A percentile compares a stretch with the other conserved stretches of the same genome.
Conservation (phyloP, 1,140 invertebrate species). For the Micrasema minimum region DNA sequence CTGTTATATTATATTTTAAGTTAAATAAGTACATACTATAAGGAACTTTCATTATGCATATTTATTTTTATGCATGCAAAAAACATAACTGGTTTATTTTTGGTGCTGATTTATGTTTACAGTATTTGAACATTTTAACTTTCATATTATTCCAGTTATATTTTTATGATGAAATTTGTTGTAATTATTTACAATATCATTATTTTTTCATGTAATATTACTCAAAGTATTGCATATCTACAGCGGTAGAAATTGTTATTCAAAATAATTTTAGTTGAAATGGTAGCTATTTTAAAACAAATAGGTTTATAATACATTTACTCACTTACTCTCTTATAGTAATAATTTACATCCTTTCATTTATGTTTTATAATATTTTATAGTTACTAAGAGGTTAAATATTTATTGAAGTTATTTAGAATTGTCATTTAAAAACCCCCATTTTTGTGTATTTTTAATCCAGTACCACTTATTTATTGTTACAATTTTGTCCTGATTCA, state of each 20-base stretch:
- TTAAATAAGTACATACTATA: constrained; percentile 14
- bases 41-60: too few relatives aligned
- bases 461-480: too few relatives aligned
- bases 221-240: too few relatives aligned
- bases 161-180: background rate
- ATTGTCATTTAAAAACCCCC: too few relatives aligned
- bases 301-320: constrained; percentile 10
- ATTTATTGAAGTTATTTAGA: constrained; percentile 19
- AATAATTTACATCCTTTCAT: too few relatives aligned
- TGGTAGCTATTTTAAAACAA: constrained; percentile 27
- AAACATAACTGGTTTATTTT: too few relatives aligned
- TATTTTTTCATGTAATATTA: too few relatives aligned
- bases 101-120: background rate
- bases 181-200: too few relatives aligned
- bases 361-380: background rate
- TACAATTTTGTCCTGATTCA: too few relatives aligned
- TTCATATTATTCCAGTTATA: constrained; percentile 2
- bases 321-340: background rate
- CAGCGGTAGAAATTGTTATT: background rate
- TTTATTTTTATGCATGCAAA: too few relatives aligned
- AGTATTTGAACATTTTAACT: background rate
- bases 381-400: constrained; percentile 17
- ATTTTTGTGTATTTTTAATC: too few relatives aligned
- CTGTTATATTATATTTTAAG: constrained; percentile 46
- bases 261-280: constrained; percentile 20